A percentile compares a stretch with the other conserved stretches of the same genome.
These are phyloP conservation scores for Tenthredo mesomela DNA, from an alignment of 2,888 invertebrate species.

Conservation along the genomic window DNA sequence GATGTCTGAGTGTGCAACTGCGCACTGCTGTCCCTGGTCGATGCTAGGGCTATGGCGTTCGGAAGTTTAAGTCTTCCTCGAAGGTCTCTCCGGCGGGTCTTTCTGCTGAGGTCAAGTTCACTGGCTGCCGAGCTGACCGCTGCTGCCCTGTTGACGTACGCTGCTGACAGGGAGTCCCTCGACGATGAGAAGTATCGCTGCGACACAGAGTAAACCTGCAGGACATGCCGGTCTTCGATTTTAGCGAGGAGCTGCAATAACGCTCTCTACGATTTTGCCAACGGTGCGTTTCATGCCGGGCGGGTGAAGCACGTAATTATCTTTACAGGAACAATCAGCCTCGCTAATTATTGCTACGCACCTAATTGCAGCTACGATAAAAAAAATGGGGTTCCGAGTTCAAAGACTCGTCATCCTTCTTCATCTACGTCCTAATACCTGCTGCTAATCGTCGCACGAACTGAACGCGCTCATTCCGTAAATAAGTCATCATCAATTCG, in stretches of 20 bases:
- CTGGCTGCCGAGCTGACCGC: conserved; percentile 84
- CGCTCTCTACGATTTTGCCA: conserved; percentile 33
- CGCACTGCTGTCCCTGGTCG: conserved; percentile 86
- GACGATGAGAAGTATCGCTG: conserved; percentile 86
- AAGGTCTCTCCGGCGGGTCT: conserved; percentile 84
- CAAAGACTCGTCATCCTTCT: background rate
- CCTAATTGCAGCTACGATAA: background rate
- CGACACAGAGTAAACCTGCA: conserved; percentile 74
- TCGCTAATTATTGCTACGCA: background rate
- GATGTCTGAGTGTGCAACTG: conserved; percentile 82
- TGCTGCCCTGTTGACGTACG: conserved; percentile 84
- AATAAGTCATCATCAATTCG: background rate
- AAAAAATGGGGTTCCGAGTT: background rate
- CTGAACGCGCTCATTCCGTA: background rate
- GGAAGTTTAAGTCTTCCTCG: conserved; percentile 84
- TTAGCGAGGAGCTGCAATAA: conserved; percentile 56
- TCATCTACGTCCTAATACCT: background rate
- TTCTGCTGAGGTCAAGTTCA: conserved; percentile 88
- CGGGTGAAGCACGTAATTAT: conserved; percentile 18
- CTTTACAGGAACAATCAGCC: conserved; percentile 21
- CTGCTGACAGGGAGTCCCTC: conserved; percentile 87
- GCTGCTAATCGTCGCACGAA: background rate
- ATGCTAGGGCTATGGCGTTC: conserved; percentile 82
- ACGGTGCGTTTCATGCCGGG: conserved; percentile 44
- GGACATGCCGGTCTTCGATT: conserved; percentile 64